phyloP scores from a whole-genome alignment of 2,797 vertebrate genomes.

The Diplodus sargus region DNA sequence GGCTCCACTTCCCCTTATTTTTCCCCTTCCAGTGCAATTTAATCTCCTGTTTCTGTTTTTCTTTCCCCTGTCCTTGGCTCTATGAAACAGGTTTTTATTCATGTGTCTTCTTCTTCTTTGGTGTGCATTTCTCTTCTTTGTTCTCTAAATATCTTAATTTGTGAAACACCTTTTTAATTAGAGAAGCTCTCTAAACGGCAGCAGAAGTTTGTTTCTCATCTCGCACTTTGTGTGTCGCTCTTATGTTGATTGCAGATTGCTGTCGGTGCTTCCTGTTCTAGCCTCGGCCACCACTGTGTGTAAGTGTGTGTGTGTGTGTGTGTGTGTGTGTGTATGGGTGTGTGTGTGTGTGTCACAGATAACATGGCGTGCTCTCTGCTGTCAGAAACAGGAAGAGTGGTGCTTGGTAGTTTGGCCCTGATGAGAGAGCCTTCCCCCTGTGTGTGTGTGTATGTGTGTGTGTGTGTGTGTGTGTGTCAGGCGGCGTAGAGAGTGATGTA shows the following conservation, averaged over 20 bases:
- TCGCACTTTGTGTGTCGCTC: slow-evolving; percentile 7
- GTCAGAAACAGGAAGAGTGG: slow-evolving; percentile 82
- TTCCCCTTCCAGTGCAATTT: slow-evolving; percentile 5
- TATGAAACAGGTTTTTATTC: neutral
- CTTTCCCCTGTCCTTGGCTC: neutral
- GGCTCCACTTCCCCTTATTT: slow-evolving; percentile 43
- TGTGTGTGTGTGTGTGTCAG: neutral
- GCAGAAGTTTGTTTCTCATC: neutral
- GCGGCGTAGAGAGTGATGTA: neutral
- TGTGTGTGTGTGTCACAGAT: slow-evolving; percentile 71
- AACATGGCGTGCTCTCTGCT: slow-evolving; percentile 60
- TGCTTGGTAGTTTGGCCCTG: slow-evolving; percentile 63
- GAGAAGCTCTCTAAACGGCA: neutral
- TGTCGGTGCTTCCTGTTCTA: slow-evolving; percentile 58
- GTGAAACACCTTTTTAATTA: neutral
- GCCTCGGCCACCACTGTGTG: neutral
- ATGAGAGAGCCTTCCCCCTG: slow-evolving; percentile 25
- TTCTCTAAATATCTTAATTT: neutral
- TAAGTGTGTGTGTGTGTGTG: slow-evolving; percentile 49
- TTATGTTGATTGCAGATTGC: slow-evolving; percentile 50
- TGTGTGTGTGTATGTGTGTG: slow-evolving; percentile 13
- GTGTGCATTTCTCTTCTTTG: neutral
- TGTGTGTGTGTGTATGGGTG: slow-evolving; percentile 62
- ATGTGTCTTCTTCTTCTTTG: neutral
- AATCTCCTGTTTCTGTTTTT: neutral